Evolutionary conservation across 1,140 invertebrate genomes (phyloP), one percentile per base, ranked within the genome.

Genomic region (Cotesia chilonis): DNA sequence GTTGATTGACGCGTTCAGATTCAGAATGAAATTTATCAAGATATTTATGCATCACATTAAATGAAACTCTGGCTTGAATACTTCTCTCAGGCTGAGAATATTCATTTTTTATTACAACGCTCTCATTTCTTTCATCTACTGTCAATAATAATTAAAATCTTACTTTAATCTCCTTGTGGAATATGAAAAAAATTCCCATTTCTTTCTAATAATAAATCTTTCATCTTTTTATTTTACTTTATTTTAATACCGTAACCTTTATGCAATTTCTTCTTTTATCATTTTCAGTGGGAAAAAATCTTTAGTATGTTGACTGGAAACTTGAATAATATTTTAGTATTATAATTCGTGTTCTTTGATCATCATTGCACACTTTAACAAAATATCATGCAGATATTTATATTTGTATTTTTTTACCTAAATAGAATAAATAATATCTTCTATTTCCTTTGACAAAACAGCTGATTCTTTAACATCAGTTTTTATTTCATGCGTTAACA

Each of bases 11-110:
- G 71, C 78, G 76, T 12, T 80, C 68, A 28, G 76, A 28, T 28
- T 28, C 41, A 10, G 5, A 5, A 1, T 76, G 78, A 68, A 88
- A 71, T 36, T 82, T 85, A 17, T 77, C 83, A 10, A 6, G 41
- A 47, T 84, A 74, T 20, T 83, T 61, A 36, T 74, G 81, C 74
- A 83, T 80, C 79, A 79, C 75, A 10, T 82, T 73, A 37, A 83
- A 68, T 82, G 81, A 81, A 67, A 76, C 77, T 38, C 78, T 73
- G 47, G 80, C 76, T 78, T 78, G 80, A 73, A 83, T 73, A 35
- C 72, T 74, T 61, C 80, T 65, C n/a, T 35, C 51, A 0, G 75
- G 47, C 52, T 77, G 72, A 6, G 76, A 51, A 67, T 71, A 67
- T 5, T 73, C 71, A 57, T 67, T 74, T 65, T 54, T 60, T 14